These are phyloP conservation scores for Sitta carolinensis DNA, from an alignment of 2,797 vertebrate species.

Conservation along the genomic window DNA sequence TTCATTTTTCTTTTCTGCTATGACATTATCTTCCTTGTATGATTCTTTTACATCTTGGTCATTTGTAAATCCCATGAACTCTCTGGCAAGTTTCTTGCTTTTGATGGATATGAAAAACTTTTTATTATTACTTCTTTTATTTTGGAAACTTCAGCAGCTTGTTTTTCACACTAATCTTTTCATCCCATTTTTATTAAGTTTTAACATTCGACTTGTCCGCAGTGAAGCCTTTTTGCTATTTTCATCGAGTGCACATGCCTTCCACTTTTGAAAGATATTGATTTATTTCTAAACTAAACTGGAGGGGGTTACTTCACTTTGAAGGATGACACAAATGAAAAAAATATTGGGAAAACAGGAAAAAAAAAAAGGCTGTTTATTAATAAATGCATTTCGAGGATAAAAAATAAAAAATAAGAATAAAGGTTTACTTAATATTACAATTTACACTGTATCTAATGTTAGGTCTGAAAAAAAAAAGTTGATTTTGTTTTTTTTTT, in stretches of 20 bases:
- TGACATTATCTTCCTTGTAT: conserved; percentile 51
- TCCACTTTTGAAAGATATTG: conserved; percentile 27
- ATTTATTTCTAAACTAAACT: conserved; percentile 34
- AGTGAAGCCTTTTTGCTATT: conserved; percentile 12
- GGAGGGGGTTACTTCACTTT: fast-evolving
- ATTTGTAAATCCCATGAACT: conserved; percentile 60
- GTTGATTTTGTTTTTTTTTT: not conserved
- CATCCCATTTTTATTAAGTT: conserved; percentile 38
- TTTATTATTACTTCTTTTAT: conserved; percentile 39
- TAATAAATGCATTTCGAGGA: not conserved
- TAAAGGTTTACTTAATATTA: no score
- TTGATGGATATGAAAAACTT: conserved; percentile 51
- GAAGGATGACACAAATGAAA: not conserved
- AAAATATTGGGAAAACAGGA: not conserved
- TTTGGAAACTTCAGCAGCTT: conserved; percentile 20
- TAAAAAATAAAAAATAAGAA: not conserved
- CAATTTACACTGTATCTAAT: not conserved
- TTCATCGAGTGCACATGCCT: conserved; percentile 6
- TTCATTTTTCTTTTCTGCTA: conserved; percentile 43
- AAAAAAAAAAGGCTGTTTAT: not conserved
- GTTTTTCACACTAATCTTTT: conserved; percentile 42
- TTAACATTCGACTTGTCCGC: not conserved
- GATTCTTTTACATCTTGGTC: conserved; percentile 50
- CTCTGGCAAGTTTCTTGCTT: conserved; percentile 23
- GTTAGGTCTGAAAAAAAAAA: not conserved